Base-by-base conservation (phyloP, 1,140 invertebrate genomes). In the Drosophila pandora region DNA sequence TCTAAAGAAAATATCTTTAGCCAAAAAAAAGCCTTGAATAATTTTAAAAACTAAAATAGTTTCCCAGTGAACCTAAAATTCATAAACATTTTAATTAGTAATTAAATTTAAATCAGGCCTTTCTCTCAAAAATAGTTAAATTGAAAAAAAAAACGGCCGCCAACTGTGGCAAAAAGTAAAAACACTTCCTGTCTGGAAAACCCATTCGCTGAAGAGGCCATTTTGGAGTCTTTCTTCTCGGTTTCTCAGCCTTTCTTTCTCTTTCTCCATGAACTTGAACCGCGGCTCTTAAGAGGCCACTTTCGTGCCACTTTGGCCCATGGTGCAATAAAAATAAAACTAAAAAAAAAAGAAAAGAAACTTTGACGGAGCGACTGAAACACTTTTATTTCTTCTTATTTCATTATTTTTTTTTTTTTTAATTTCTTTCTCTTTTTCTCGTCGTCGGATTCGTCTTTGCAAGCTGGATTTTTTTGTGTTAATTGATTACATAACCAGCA, bases 401-500 rank as follows among this genome's bases (percentile, higher is more conserved):
- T 28, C 53, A 25, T 45, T 34, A 17, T 34, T 25, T 59, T 47
- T 22, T 54, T 54, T 52, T 67, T 67, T 43, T 47, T 9, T 22
- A 22, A 22, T 22, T 21, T 47, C 28, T 41, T 52, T 8, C n/a
- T 21, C 7, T 17, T 39, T 21, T 41, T 41, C 59, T 49, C 34
- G 47, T 12, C 7, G 25, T 63, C 57, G 41, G 41, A 43, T 71
- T 62, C 53, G 72, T 57, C 62, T 79, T 62, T 73, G 49, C 65
- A 60, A 45, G 43, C 52, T 17, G 57, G 13, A 21, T 43, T 52
- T 50, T 50, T 81, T 87, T 72, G 78, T 88, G 83, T 87, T 87
- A 87, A 87, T 87, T 87, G 79, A 88, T 87, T 87, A 75, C 83
- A 87, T 87, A 87, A 87, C 76, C 57, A 43, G 37, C 83, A 48